A percentile compares a stretch with the other conserved stretches of the same genome.
phyloP scores from a whole-genome alignment of 2,797 vertebrate species.

The Peromyscus eremicus region DNA sequence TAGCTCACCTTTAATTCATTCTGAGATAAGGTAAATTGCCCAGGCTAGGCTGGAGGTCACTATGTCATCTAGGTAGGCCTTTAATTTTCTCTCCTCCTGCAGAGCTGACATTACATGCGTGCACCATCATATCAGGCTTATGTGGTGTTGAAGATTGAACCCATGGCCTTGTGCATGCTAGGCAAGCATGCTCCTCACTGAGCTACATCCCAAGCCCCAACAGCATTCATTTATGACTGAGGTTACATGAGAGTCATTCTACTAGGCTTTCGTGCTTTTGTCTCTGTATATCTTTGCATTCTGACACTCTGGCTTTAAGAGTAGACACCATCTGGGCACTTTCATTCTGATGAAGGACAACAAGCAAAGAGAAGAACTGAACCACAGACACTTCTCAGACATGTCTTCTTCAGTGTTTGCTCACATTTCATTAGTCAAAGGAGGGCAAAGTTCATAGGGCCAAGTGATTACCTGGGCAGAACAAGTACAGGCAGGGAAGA shows the following conservation, averaged over 20 bases:
- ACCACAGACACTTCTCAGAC: constrained; percentile 8
- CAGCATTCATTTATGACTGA: background rate
- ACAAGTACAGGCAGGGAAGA: background rate
- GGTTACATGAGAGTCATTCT: background rate
- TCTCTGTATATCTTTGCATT: background rate
- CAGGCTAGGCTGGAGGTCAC: background rate
- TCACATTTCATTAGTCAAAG: constrained; percentile 21
- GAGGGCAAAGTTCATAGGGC: background rate
- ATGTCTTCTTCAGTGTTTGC: background rate
- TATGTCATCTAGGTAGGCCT: background rate
- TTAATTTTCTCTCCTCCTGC: background rate
- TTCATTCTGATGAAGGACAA: constrained; percentile 8
- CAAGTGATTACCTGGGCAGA: background rate
- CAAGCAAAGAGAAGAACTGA: constrained; percentile 15
- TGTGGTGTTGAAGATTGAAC: background rate
- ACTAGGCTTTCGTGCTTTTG: background rate
- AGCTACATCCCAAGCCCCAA: background rate
- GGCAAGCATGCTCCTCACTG: background rate
- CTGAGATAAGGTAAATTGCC: background rate
- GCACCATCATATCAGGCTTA: background rate
- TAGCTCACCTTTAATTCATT: background rate
- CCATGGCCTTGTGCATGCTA: background rate
- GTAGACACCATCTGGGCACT: constrained; percentile 3
- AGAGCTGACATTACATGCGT: background rate
- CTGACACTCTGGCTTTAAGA: background rate